Base-by-base conservation (phyloP, 2,888 invertebrate genomes). In the Rotaria magnacalcarata region DNA sequence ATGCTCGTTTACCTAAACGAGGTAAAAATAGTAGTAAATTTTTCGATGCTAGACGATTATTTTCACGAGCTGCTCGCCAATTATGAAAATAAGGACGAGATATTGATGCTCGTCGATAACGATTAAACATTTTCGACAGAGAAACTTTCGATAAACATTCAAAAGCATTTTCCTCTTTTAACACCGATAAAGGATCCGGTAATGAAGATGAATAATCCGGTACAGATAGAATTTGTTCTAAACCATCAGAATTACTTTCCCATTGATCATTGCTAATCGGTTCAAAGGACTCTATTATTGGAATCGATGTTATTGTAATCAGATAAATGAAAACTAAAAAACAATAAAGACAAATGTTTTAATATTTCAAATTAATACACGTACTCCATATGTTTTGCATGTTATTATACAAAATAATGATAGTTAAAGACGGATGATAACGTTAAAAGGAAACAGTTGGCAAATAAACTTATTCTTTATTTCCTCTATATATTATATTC, bases 1-100 rank as follows among this genome's bases (percentile, higher is more conserved):
- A 67, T 16, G 34, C 16, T 34, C 67, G 67, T 67, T 67, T 67
- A 67, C 67, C 67, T 67, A 67, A 67, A 67, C 67, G 67, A 67
- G 67, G 34, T 67, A 34, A 67, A 67, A 34, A 27, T 67, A 34
- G n/a, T 34, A 67, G 16, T 11, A 67, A 2, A 34, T 16, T 34
- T 67, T 67, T 67, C 7, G 34, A 5, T 19, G 1, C 0, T 2
- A 7, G 7, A 14, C 67, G 67, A 67, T 19, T 41, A 67, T 67
- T 27, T 16, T 67, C 67, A 34, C 67, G 67, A 27, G 27, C 27
- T 34, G n/a, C 41, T 34, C 34, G 34, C 67, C 67, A 34, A 67
- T 34, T 11, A 6, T 41, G 34, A 67, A 67, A 67, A 34, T 67
- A 67, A 27, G 67, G 67, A 6, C 67, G 67, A 19, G 67, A 67